A percentile compares a stretch with the other conserved stretches of the same genome.
These are phyloP conservation scores for Sinocyclocheilus anophthalmus DNA, from an alignment of 2,113 vertebrate genomes.

Conservation along the genomic window DNA sequence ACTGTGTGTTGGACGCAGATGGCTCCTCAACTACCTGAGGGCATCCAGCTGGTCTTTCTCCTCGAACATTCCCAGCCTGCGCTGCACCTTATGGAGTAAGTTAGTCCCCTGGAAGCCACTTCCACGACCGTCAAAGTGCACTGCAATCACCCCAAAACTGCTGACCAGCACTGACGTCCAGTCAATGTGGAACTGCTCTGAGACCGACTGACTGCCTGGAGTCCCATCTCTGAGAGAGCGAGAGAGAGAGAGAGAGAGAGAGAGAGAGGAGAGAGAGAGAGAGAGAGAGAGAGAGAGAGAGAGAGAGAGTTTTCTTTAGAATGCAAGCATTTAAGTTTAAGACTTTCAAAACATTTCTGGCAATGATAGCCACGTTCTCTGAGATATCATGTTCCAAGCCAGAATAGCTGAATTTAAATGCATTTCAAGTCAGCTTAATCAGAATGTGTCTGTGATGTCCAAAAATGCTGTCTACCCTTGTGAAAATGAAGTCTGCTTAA, in stretches of 20 bases:
- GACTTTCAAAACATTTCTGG: neutral
- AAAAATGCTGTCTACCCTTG: neutral
- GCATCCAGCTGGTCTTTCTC: slow-evolving; percentile 88
- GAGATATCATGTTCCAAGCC: neutral
- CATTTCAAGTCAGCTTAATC: neutral
- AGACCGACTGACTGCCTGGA: slow-evolving; percentile 88
- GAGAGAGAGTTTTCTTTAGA: neutral
- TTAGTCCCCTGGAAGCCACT: slow-evolving; percentile 93
- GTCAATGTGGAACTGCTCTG: slow-evolving; percentile 84
- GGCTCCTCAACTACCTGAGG: slow-evolving; percentile 74
- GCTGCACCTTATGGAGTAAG: slow-evolving; percentile 86
- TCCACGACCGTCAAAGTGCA: slow-evolving; percentile 87
- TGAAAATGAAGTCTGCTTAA: neutral
- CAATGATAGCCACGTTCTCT: neutral
- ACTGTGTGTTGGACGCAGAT: slow-evolving; percentile 21
- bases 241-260: slow-evolving; percentile 23
- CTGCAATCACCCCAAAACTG: slow-evolving; percentile 83
- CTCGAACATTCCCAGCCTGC: slow-evolving; percentile 83
- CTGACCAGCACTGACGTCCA: slow-evolving; percentile 93
- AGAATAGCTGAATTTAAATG: neutral
- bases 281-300: slow-evolving; percentile 25
- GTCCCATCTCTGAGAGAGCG: slow-evolving; percentile 79
- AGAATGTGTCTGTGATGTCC: neutral
- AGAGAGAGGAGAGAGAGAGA: neutral
- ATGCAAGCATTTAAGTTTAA: neutral